Evolutionary conservation across 2,113 vertebrate genomes (phyloP).

Genomic region (Oreamnos americanus): DNA sequence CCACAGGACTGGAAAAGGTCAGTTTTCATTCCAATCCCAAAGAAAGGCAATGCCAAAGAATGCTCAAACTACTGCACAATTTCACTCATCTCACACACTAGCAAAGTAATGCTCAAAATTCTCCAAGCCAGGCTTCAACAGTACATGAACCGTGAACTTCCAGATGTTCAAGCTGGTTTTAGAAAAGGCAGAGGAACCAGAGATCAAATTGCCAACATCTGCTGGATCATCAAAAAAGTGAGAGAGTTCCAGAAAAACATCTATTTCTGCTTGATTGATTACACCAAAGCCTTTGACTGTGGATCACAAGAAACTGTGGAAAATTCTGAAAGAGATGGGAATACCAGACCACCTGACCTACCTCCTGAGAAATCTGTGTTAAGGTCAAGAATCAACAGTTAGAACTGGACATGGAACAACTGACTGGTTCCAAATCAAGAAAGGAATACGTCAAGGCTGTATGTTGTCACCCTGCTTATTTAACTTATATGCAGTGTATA

Average conservation of each 20-base stretch:
- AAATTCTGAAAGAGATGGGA: not conserved
- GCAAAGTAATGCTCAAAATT: not conserved
- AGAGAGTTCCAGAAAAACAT: not conserved
- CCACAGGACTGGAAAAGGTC: not conserved
- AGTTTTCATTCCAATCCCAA: not conserved
- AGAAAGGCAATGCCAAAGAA: not conserved
- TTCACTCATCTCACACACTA: not conserved
- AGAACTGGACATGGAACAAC: not conserved
- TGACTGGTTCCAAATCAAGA: not conserved
- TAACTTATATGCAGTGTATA: not conserved
- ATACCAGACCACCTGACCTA: not conserved
- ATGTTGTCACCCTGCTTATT: not conserved
- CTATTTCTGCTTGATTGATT: not conserved
- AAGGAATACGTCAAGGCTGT: not conserved
- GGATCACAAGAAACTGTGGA: not conserved
- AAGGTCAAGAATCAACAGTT: not conserved
- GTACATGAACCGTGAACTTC: not conserved
- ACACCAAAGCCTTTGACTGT: not conserved
- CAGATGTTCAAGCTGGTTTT: not conserved
- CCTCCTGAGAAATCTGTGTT: not conserved
- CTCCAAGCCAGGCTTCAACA: not conserved
- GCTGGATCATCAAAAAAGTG: not conserved
- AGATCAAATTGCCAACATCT: not conserved
- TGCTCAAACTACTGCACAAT: fast-evolving
- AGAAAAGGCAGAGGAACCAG: not conserved